Conservation (phyloP, 1,140 invertebrate species). For the Riptortus pedestris region DNA sequence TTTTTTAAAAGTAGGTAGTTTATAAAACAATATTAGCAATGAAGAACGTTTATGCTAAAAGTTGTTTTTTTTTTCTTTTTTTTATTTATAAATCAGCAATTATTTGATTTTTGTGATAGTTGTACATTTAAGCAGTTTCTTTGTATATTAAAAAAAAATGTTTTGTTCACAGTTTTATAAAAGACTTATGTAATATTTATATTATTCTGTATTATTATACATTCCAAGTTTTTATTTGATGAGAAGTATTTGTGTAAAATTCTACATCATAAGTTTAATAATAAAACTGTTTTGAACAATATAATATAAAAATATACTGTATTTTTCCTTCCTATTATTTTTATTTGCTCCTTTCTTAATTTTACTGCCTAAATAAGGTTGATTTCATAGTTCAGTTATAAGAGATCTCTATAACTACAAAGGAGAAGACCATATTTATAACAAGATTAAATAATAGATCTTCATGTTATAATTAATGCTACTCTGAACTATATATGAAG, state of each 20-base stretch:
- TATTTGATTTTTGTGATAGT: slow-evolving; percentile 6
- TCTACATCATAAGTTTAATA: neutral
- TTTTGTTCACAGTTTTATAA: slow-evolving; percentile 16
- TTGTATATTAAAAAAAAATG: no score
- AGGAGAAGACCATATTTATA: no score
- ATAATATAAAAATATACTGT: neutral
- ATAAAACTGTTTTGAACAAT: neutral
- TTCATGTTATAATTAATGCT: no score
- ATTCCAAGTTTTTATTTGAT: slow-evolving; percentile 11
- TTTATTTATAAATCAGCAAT: neutral
- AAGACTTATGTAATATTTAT: slow-evolving; percentile 11
- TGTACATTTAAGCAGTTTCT: no score
- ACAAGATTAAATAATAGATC: no score
- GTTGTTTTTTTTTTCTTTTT: neutral
- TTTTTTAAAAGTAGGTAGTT: no score
- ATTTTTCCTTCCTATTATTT: neutral
- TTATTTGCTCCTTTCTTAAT: neutral
- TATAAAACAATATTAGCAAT: no score
- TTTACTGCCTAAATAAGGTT: no score
- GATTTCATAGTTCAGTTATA: no score
- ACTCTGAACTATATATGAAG: no score
- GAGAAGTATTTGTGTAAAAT: neutral
- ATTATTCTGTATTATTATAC: slow-evolving; percentile 10
- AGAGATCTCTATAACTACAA: no score
- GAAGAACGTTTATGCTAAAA: neutral